These are phyloP conservation scores for Cephalopholis sonnerati DNA, from an alignment of 2,113 vertebrate genomes.

Conservation along the genomic window DNA sequence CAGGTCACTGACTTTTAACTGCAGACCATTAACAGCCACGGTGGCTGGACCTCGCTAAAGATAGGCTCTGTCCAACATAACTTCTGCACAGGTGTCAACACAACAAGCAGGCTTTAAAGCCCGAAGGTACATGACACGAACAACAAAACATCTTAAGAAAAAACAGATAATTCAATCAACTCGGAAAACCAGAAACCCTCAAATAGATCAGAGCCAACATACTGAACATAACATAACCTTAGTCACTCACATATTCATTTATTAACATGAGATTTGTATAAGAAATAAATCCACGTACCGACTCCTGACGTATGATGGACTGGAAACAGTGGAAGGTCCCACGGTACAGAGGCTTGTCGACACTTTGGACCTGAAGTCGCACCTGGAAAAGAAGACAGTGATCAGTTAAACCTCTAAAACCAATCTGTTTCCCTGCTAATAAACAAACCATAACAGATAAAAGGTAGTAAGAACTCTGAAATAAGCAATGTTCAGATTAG, in stretches of 20 bases:
- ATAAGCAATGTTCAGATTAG: background rate
- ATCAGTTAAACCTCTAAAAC: background rate
- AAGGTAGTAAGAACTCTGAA: no score
- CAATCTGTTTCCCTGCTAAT: background rate
- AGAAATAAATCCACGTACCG: constrained; percentile 85
- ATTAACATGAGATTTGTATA: background rate
- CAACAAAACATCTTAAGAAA: background rate
- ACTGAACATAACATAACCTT: background rate
- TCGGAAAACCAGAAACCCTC: background rate
- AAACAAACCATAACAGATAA: background rate
- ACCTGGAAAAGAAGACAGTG: constrained; percentile 85
- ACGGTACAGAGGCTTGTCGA: constrained; percentile 92
- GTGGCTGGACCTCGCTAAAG: background rate
- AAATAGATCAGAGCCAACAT: background rate
- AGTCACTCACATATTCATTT: background rate
- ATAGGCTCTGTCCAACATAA: background rate
- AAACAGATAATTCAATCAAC: background rate
- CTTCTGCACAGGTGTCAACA: background rate
- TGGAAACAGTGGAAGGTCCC: constrained; percentile 97
- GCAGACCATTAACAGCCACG: background rate
- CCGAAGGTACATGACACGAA: background rate
- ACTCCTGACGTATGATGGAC: constrained; percentile 95
- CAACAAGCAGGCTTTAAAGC: background rate
- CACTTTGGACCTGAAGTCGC: constrained; percentile 94
- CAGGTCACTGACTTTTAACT: background rate